Base-by-base conservation (phyloP, 2,888 invertebrate genomes). In the Pollenia labialis region DNA sequence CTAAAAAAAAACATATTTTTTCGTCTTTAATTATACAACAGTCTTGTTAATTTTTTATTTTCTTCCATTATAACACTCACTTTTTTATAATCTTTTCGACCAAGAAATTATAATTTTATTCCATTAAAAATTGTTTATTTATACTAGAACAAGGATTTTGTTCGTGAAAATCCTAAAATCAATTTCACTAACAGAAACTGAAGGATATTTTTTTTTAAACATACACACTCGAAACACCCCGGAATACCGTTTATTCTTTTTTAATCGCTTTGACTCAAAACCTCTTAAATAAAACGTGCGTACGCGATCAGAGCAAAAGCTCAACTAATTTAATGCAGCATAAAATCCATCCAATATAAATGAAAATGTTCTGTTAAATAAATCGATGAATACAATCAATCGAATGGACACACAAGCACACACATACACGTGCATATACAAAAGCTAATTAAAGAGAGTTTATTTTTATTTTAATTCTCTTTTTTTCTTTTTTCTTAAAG, bases 271-370 rank as follows among this genome's bases (percentile, higher is more conserved):
- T 6, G 6, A 32, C 32, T 32, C 32, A 4, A 32, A 32, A 32
- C 32, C 6, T 6, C 32, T 32, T 32, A 81, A 44, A n/a, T 2
- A 44, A 58, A 75, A 76, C 80, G 64, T 87, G 72, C 62, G 75
- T 64, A 76, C 81, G 54, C 87, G 81, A 76, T 72, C 68, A 85
- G 62, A 87, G 87, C 87, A 76, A 86, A 71, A 81, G 81, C 86
- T 84, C 69, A 86, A 88, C 88, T 88, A 82, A 87, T 77, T 87
- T 40, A 56, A 58, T 80, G 64, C 69, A 46, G 42, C 64, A 79
- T 54, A 52, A 79, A 79, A 50, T 64, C 62, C 44, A 64, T n/a
- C 81, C 75, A 82, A 69, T 85, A 85, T 85, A 85, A 82, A 85
- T 79, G 71, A 85, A 79, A 76, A 42, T 32, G 4, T 62, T 72